Evolutionary conservation across 2,888 invertebrate species (phyloP).

Genomic region (Epirrhoe tristata): DNA sequence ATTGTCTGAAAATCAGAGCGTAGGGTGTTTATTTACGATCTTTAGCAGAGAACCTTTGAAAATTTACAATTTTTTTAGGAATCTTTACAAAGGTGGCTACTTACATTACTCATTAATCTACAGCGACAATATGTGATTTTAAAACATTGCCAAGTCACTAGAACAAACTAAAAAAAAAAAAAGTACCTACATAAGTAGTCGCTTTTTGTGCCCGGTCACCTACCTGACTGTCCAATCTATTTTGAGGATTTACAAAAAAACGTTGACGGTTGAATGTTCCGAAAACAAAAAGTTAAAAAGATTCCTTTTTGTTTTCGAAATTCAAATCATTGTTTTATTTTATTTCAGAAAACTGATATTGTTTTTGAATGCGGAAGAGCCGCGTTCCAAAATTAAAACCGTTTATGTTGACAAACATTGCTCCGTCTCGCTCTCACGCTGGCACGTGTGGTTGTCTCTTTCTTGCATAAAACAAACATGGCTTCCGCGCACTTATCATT

Average conservation of each 20-base stretch:
- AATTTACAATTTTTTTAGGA: no score
- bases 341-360: slow-evolving; percentile 8
- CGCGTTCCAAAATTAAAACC: slow-evolving; percentile 65
- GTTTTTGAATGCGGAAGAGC: slow-evolving; percentile 45
- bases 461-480: slow-evolving; percentile 46
- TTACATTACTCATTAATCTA: no score
- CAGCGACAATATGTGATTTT: no score
- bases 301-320: background rate
- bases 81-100: no score
- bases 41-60: no score
- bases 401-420: slow-evolving; percentile 72
- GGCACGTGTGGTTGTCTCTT: slow-evolving; percentile 40
- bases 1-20: no score
- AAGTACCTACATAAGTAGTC: background rate
- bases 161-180: background rate
- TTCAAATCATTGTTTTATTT: background rate
- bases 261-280: background rate
- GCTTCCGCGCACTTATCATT: slow-evolving; percentile 33
- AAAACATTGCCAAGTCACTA: background rate
- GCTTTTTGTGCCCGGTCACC: background rate
- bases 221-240: background rate
- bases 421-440: slow-evolving; percentile 50
- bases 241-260: background rate
- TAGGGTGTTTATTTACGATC: no score
- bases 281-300: background rate